Evolutionary conservation across 35 echinoderm and acorn worm species (phyloP).

Genomic region (Apostichopus parvimensis): DNA sequence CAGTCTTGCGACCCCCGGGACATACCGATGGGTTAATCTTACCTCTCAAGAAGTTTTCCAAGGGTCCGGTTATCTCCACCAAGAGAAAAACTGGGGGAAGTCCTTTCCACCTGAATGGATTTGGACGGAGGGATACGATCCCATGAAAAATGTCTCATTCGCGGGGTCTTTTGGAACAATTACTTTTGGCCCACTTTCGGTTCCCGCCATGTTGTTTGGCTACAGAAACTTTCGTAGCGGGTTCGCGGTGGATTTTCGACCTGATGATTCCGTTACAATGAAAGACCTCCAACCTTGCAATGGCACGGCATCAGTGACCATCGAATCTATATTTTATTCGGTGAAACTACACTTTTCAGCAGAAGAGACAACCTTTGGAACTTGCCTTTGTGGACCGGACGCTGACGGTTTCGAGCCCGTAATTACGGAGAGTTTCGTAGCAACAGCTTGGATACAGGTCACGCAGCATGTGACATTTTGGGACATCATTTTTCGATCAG

Average conservation of each 20-base stretch:
- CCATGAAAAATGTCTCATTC: constrained; percentile 36
- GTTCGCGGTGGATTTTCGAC: constrained; percentile 67
- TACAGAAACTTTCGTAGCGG: constrained; percentile 67
- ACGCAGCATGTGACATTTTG: constrained; percentile 28
- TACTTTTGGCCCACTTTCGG: background rate
- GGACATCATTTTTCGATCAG: background rate
- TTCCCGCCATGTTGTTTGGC: constrained; percentile 77
- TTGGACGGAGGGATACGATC: constrained; percentile 82
- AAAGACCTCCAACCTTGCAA: constrained; percentile 55
- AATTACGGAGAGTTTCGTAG: constrained; percentile 68
- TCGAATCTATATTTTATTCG: constrained; percentile 36
- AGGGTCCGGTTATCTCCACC: constrained; percentile 67
- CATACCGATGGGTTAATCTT: constrained; percentile 73
- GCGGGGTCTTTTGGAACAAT: constrained; percentile 77
- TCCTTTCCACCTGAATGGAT: constrained; percentile 84
- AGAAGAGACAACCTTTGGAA: constrained; percentile 42
- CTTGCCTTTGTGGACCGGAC: constrained; percentile 76
- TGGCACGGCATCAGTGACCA: constrained; percentile 49
- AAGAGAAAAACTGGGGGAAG: constrained; percentile 96
- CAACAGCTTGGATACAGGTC: constrained; percentile 44
- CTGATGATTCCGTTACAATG: constrained; percentile 54
- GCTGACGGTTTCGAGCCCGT: constrained; percentile 66
- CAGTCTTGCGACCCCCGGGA: constrained; percentile 72
- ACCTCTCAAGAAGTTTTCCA: constrained; percentile 22
- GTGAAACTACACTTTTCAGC: constrained; percentile 51